Evolutionary conservation across 2,113 vertebrate genomes (phyloP), one percentile per base, ranked within the genome.

Genomic region (Eira barbara): DNA sequence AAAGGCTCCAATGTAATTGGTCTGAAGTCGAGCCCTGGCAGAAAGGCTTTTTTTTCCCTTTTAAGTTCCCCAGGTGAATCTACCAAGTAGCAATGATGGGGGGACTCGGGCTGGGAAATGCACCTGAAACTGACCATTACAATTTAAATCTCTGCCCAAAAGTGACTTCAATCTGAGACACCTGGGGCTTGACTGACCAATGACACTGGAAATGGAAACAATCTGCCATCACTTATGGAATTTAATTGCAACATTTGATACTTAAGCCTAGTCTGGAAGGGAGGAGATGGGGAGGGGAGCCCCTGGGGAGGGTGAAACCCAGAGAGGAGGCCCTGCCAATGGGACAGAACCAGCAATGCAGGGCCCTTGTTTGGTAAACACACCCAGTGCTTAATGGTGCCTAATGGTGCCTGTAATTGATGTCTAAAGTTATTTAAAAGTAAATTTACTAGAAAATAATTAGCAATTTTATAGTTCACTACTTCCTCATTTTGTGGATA

Each of bases 361-460:
- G 94, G 74, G 71, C 97, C 96, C 97, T 96, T 98, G 98, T 98
- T 99, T 98, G 95, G 98, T 98, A 99, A 99, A 99, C 98, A 99
- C 98, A 98, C 97, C 97, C 98, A 63, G 97, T 52, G 92, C 76
- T 98, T 98, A 98, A 99, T 98, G 98, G 98, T 98, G 98, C 98
- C 97, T 99, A 99, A 99, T 98, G 98, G 98, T 98, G 98, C 99
- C 98, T 99, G 98, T 99, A 99, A 99, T 99, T 99, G 99, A 98
- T 99, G 98, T 99, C 98, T 98, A 98, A 98, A 99, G 98, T 99
- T 99, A 99, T 99, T 99, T 99, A 99, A 99, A 98, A 99, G 98
- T 98, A 99, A 99, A 99, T 99, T 99, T 98, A 99, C 98, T 98
- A 99, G 98, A 99, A 99, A 99, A 99, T 99, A 99, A 99, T 99